A percentile compares a stretch with the other conserved stretches of the same genome.
Evolutionary conservation across 2,113 vertebrate genomes (phyloP).

Genomic region (Vulpes ferrilata): DNA sequence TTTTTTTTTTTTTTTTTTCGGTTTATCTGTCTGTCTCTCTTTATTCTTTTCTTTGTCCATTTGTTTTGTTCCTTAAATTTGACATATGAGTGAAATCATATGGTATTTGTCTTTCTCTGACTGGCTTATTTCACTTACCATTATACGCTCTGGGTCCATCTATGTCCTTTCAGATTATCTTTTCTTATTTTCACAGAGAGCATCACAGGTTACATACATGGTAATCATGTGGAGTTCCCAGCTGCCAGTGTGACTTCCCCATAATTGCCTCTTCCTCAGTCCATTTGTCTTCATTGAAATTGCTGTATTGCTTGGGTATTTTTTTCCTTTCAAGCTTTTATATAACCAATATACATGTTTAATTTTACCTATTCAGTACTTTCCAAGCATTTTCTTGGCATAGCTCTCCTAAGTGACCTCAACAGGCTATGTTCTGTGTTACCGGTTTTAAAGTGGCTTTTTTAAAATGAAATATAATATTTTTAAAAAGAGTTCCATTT

Average conservation of each 20-base stretch:
- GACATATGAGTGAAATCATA: not conserved
- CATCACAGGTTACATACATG: not conserved
- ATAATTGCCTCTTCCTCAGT: not conserved
- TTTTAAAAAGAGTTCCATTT: not conserved
- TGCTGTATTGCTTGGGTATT: not conserved
- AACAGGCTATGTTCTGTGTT: not conserved
- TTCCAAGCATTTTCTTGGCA: not conserved
- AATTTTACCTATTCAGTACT: conserved; percentile 9
- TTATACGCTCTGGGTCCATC: not conserved
- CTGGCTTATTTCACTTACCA: not conserved
- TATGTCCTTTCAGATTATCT: not conserved
- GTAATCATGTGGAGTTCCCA: not conserved
- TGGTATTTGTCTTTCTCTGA: not conserved
- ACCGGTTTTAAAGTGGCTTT: not conserved
- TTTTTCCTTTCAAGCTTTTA: not conserved
- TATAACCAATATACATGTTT: not conserved
- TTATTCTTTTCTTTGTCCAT: not conserved
- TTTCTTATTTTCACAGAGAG: not conserved
- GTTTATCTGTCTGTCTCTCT: not conserved
- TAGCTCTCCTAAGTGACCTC: not conserved
- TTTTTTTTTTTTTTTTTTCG: not conserved
- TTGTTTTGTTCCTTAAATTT: not conserved
- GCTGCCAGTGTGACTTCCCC: not conserved
- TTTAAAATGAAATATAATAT: not conserved
- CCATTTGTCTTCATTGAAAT: not conserved